These are phyloP conservation scores for Distichodus sexfasciatus DNA, from an alignment of 2,797 vertebrate species.

Conservation along the genomic window DNA sequence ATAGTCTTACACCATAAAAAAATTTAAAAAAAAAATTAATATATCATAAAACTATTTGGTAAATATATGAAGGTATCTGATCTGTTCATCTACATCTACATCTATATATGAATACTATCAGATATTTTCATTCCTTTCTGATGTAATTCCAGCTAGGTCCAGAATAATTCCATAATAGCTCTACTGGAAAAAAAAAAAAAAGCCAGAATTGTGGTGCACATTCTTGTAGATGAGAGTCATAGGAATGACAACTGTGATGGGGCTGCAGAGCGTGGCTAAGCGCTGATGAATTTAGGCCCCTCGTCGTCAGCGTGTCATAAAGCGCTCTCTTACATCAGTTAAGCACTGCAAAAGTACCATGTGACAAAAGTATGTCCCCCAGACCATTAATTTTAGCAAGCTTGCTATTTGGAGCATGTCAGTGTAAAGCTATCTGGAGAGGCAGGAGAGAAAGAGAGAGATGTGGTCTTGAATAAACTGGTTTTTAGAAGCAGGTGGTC, in stretches of 20 bases:
- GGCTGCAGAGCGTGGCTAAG: background rate
- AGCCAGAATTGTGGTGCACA: background rate
- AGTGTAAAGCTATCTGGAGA: slow-evolving; percentile 58
- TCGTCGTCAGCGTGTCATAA: slow-evolving; percentile 24
- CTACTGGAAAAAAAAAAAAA: background rate
- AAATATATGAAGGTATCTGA: too few relatives aligned
- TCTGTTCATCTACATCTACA: too few relatives aligned
- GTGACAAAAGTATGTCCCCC: slow-evolving; percentile 59
- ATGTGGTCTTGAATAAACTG: slow-evolving; percentile 47
- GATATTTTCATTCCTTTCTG: too few relatives aligned
- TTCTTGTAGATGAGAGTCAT: background rate
- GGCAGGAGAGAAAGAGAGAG: slow-evolving; percentile 23
- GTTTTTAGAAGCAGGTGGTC: slow-evolving; percentile 47
- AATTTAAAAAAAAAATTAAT: too few relatives aligned
- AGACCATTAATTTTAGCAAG: slow-evolving; percentile 65
- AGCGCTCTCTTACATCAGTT: slow-evolving; percentile 36
- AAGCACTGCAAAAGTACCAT: slow-evolving; percentile 41
- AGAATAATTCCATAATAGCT: too few relatives aligned
- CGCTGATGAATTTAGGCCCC: slow-evolving; percentile 14
- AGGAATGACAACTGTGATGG: background rate
- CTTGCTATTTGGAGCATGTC: slow-evolving; percentile 60
- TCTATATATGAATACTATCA: too few relatives aligned
- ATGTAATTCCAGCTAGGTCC: too few relatives aligned
- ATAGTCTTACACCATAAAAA: too few relatives aligned
- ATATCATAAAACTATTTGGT: too few relatives aligned